Evolutionary conservation across 2,888 invertebrate species (phyloP).

Genomic region (Lagria hirta): DNA sequence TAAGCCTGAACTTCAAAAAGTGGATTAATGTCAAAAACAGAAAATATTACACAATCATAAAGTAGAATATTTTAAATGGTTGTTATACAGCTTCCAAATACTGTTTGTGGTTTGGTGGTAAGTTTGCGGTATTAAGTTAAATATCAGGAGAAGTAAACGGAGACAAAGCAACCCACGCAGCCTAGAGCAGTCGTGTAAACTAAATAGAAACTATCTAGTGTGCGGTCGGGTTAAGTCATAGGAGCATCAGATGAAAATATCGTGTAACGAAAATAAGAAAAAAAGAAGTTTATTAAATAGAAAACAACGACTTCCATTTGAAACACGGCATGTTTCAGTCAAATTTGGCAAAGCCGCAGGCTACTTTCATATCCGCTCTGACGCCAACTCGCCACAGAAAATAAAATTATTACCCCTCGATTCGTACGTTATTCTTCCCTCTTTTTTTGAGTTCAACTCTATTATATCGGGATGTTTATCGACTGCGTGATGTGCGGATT

Average conservation of each 20-base stretch:
- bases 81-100: conserved; percentile 35
- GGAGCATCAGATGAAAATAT: conserved; percentile 30
- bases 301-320: conserved; percentile 12
- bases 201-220: conserved; percentile 47
- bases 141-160: conserved; percentile 48
- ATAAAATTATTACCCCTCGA: conserved; percentile 32
- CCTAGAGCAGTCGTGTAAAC: conserved; percentile 49
- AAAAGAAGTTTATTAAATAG: conserved; percentile 25
- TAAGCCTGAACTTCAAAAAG: not conserved
- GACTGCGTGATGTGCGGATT: conserved; percentile 32
- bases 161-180: conserved; percentile 51
- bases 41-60: too few species aligned
- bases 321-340: conserved; percentile 24
- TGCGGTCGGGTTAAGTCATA: conserved; percentile 36
- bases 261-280: conserved; percentile 20
- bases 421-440: conserved; percentile 28
- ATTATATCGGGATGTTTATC: conserved; percentile 35
- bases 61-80: conserved; percentile 28
- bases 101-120: conserved; percentile 40
- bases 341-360: conserved; percentile 27
- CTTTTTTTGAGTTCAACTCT: conserved; percentile 31
- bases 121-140: conserved; percentile 50
- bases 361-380: conserved; percentile 33
- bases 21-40: not conserved
- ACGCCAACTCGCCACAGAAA: conserved; percentile 31